These are phyloP conservation scores for Temnothorax curvispinosus DNA, from an alignment of 1,140 invertebrate genomes.

Conservation along the genomic window DNA sequence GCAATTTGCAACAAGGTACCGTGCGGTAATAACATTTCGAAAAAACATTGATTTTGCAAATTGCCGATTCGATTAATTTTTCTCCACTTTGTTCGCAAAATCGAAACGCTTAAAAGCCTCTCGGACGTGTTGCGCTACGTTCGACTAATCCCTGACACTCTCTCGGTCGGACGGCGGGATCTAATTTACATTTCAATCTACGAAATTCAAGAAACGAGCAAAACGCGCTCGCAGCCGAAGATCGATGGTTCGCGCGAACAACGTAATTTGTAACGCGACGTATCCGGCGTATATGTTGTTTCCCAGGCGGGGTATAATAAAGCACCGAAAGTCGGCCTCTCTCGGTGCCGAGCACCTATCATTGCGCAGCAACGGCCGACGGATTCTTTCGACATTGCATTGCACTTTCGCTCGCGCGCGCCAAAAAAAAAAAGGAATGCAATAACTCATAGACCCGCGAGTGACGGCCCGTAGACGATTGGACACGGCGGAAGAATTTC, in stretches of 20 bases:
- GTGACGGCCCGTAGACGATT: conserved; percentile 47
- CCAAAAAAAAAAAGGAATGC: conserved; percentile 35
- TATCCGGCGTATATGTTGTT: conserved; percentile 62
- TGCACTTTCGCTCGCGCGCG: conserved; percentile 55
- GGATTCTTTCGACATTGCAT: conserved; percentile 25
- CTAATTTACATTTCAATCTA: conserved; percentile 50
- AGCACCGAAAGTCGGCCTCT: conserved; percentile 62
- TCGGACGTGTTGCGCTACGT: conserved; percentile 1
- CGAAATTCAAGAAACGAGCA: conserved; percentile 24
- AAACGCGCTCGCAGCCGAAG: conserved; percentile 16
- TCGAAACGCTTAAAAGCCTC: not conserved
- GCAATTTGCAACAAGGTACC: not conserved
- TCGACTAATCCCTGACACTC: conserved; percentile 43
- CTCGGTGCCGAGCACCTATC: conserved; percentile 29
- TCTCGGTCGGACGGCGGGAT: not conserved
- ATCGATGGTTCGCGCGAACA: conserved; percentile 58
- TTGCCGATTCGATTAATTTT: not conserved
- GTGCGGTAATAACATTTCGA: not conserved
- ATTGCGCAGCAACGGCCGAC: conserved; percentile 34
- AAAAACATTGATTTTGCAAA: not conserved
- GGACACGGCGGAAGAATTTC: conserved; percentile 47
- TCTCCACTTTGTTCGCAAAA: not conserved
- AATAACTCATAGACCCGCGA: conserved; percentile 64
- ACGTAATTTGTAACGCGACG: conserved; percentile 60
- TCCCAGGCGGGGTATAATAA: conserved; percentile 48